phyloP scores from a whole-genome alignment of 1,140 invertebrate genomes.

The Drosophila quadrilineata region DNA sequence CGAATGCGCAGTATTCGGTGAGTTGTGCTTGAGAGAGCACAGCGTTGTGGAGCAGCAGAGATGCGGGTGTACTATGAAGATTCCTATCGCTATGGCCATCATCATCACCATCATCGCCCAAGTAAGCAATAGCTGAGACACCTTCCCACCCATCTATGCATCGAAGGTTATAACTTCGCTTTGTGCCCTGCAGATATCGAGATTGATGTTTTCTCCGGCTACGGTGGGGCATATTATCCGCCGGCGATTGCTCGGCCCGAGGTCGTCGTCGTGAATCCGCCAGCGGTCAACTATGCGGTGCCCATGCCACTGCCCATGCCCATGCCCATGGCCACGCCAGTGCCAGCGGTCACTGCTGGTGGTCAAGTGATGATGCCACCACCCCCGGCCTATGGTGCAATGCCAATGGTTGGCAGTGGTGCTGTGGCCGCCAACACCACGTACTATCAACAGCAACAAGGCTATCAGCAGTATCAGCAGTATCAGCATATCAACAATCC shows the following conservation, averaged over 20 bases:
- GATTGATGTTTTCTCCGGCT: slow-evolving; percentile 72
- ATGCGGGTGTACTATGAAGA: slow-evolving; percentile 70
- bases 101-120: slow-evolving; percentile 73
- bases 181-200: slow-evolving; percentile 57
- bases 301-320: slow-evolving; percentile 38
- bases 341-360: too few relatives aligned
- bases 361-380: slow-evolving; percentile 41
- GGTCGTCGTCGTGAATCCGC: slow-evolving; percentile 58
- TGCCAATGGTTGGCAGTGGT: slow-evolving; percentile 6
- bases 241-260: slow-evolving; percentile 61
- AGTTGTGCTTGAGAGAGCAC: slow-evolving; percentile 37
- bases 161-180: too few relatives aligned
- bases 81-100: slow-evolving; percentile 63
- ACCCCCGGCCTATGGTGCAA: slow-evolving; percentile 46
- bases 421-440: slow-evolving; percentile 29
- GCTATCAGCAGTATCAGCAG: slow-evolving; percentile 55
- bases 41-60: slow-evolving; percentile 5
- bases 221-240: slow-evolving; percentile 64
- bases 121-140: slow-evolving; percentile 17
- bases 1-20: slow-evolving; percentile 45
- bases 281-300: slow-evolving; percentile 45
- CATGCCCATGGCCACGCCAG: too few relatives aligned
- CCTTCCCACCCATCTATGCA: neutral
- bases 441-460: slow-evolving; percentile 62
- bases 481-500: slow-evolving; percentile 49